These are phyloP conservation scores for Lasioglossum villosulum DNA, from an alignment of 2,888 invertebrate genomes.

Conservation along the genomic window DNA sequence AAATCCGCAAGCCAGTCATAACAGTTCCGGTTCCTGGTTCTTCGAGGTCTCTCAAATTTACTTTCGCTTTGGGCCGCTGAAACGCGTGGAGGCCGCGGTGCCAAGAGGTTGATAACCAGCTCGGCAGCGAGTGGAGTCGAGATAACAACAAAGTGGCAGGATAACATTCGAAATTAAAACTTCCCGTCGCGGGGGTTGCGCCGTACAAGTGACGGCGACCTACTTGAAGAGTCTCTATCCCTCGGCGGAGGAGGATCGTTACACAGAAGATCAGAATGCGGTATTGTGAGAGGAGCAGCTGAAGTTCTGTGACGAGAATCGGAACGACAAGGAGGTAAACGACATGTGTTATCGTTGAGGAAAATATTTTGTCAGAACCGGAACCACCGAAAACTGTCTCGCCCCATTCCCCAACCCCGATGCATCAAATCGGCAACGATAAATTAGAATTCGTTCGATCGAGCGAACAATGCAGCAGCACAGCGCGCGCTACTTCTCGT, in stretches of 20 bases:
- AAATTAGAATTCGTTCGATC: neutral
- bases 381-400: neutral
- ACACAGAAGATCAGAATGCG: neutral
- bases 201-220: neutral
- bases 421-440: neutral
- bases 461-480: neutral
- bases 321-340: neutral
- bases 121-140: neutral
- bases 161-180: constrained; percentile 1
- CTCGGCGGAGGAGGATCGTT: neutral
- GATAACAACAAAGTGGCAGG: neutral
- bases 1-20: neutral
- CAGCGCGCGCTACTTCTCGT: neutral
- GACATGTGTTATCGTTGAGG: neutral
- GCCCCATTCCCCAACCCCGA: neutral
- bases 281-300: neutral
- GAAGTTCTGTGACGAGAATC: neutral
- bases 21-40: neutral
- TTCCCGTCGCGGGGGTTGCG: neutral
- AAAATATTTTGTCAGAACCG: neutral
- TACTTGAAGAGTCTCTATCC: neutral
- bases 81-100: neutral
- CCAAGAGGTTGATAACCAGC: neutral
- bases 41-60: neutral
- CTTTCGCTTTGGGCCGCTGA: neutral